Evolutionary conservation across 2,797 vertebrate genomes (phyloP).

Genomic region (Balearica regulorum): DNA sequence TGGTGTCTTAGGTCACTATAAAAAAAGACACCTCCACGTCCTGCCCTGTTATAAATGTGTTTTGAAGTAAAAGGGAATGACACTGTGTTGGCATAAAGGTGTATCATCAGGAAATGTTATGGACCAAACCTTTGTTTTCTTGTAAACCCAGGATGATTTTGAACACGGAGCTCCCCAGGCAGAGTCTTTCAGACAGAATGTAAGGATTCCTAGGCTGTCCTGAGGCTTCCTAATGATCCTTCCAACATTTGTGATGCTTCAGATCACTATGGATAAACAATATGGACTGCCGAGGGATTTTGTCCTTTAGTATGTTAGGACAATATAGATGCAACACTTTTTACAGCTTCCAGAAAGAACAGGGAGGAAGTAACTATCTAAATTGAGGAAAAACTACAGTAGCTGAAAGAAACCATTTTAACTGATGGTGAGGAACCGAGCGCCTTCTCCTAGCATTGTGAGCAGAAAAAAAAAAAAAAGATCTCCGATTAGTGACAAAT

Average conservation of each 20-base stretch:
- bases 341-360: not conserved
- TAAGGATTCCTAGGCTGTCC: not conserved
- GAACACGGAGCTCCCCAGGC: not conserved
- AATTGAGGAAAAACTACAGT: not conserved
- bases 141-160: not conserved
- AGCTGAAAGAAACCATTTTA: not conserved
- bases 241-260: not conserved
- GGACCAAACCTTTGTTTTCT: not conserved
- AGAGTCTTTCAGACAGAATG: not conserved
- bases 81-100: not conserved
- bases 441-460: not conserved
- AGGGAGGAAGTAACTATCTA: not conserved
- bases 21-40: not conserved
- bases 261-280: not conserved
- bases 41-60: not conserved
- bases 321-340: not conserved
- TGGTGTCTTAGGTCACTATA: not conserved
- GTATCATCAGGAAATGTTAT: not conserved
- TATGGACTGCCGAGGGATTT: not conserved
- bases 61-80: not conserved
- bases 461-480: not conserved
- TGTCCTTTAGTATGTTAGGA: not conserved
- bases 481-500: conserved; percentile 19
- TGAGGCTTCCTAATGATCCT: not conserved
- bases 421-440: not conserved